Evolutionary conservation across 2,797 vertebrate species (phyloP).

Genomic region (Galago senegalensis): DNA sequence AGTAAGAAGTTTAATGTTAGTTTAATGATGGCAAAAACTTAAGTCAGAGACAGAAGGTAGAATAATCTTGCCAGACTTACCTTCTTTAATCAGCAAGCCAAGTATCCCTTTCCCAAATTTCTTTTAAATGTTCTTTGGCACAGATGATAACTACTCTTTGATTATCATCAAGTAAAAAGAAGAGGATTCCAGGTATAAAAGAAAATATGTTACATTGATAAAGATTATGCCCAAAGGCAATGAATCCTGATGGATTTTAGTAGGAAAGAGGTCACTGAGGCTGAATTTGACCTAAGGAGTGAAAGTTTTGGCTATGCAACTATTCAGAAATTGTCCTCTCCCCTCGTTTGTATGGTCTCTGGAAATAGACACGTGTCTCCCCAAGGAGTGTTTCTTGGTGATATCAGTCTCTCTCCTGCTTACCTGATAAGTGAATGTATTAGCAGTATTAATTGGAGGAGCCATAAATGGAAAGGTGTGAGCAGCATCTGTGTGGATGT

Average conservation of each 20-base stretch:
- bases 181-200: neutral
- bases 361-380: neutral
- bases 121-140: neutral
- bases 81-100: neutral
- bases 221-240: neutral
- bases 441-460: conserved; percentile 39
- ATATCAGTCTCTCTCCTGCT: neutral
- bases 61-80: neutral
- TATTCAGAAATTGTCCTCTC: conserved; percentile 1
- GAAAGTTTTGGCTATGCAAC: neutral
- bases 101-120: neutral
- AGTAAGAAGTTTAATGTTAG: neutral
- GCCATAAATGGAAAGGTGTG: conserved; percentile 38
- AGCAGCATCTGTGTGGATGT: conserved; percentile 18
- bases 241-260: neutral
- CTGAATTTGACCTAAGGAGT: neutral
- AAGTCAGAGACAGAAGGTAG: neutral
- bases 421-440: conserved; percentile 43
- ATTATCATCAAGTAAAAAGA: neutral
- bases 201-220: neutral
- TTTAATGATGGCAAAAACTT: neutral
- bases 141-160: neutral
- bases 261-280: neutral
- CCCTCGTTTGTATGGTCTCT: neutral
- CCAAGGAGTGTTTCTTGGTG: neutral